Base-by-base conservation (phyloP, 2,797 vertebrate genomes). In the Halcyon smyrnensis region DNA sequence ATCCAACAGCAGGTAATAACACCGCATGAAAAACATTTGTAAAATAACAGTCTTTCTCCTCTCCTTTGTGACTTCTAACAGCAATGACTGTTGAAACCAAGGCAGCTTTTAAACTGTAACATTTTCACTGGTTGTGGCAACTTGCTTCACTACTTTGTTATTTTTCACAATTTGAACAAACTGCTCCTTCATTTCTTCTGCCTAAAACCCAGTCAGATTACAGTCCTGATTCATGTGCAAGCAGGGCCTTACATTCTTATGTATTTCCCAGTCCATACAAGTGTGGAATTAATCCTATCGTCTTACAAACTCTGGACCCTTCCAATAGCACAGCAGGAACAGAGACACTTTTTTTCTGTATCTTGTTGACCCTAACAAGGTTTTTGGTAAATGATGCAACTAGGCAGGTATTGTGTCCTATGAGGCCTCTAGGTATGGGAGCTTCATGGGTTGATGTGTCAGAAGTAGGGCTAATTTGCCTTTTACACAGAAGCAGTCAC, bases 341-440 rank as follows among this genome's bases (percentile, higher is more conserved):
- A 1, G 15, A 60, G 37, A 37, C 13, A 15, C 36, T 12, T 84
- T 79, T 79, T 84, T 51, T 50, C 18, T 3, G 2, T 32, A 11
- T 68, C 15, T 64, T 16, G 5, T 15, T 82, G 54, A 78, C n/a
- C 9, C 13, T 69, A n/a, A 5, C 4, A 9, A 82, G 24, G 1
- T 30, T 78, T 90, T 46, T 50, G 46, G 34, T 57, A 73, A 84
- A 43, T 68, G 1, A 37, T 51, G 8, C 36, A 50, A 54, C 16
- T 32, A 23, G 19, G 12, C 2, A 0, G 9, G 19, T 63, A 34
- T 15, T 50, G 19, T 18, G 4, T 65, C 25, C 12, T 50, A 0
- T 45, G 45, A 71, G 28, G 21, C 6, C 6, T 32, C 24, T 45
- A 12, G n/a, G 39, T 53, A 36, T 90, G 62, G 30, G 24, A 65